Evolutionary conservation across 2,888 invertebrate genomes (phyloP), one percentile per base, ranked within the genome.

Genomic region (Villa cingulata): DNA sequence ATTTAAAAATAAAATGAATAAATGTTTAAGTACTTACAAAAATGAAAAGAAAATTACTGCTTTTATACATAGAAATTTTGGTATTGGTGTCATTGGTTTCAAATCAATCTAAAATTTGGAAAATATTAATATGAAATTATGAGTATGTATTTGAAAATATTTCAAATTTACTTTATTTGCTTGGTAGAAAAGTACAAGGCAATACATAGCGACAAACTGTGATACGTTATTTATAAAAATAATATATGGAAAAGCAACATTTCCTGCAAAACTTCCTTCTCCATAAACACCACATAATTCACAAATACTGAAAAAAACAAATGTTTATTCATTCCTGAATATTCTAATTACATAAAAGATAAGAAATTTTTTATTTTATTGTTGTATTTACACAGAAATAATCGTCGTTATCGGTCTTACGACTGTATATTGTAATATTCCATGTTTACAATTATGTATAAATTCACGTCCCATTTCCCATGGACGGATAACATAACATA

Each of bases 1-100:
- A 14, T 34, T 34, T 34, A 15, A 23, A 23, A 23, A 23, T 6
- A 23, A 23, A 23, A 23, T 6, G 7, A 23, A 32, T 4, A 4
- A 32, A 32, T 12, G 12, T 27, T 1, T 27, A 48, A 50, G 19
- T 34, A 80, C 89, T 85, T 78, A 95, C 95, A 95, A 95, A 72
- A 96, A 96, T 41, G 95, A 95, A 66, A 95, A 90, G 74, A 96
- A 96, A 20, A 96, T 92, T 46, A 96, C 94, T 55, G 92, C 90
- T 72, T 96, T 96, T 57, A 96, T 94, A 68, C 95, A 95, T 45
- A 96, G 73, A 72, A 96, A 95, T 70, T 96, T 96, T 41, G 90
- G 87, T 54, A 96, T 76, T 1, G 96, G 96, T 62, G 83, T 85
- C 86, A 96, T 91, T 6, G 94, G 92, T 57, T 80, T 79, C 41